Base-by-base conservation (phyloP, 2,113 vertebrate species). In the Erpornis zantholeuca region DNA sequence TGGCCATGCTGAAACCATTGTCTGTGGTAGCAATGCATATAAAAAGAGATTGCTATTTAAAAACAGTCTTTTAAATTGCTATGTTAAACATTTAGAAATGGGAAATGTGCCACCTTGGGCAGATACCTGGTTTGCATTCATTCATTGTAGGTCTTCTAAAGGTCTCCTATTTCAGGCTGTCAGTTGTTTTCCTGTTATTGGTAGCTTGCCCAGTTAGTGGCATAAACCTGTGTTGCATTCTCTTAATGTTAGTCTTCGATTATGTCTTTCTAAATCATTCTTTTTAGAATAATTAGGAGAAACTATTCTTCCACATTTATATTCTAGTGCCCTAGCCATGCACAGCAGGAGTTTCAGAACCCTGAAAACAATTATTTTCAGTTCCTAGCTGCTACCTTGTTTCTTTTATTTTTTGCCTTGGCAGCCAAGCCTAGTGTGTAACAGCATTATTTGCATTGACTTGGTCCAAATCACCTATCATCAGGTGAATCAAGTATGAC, bases 1-100 rank as follows among this genome's bases (percentile, higher is more conserved):
- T 44, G 71, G 53, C 65, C 73, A 24, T 0, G 0, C 8, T 54
- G 63, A 68, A 76, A 14, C 18, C 1, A 1, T 18, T 36, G 1
- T 17, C 14, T 59, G 44, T n/a, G 24, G 22, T 45, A 36, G 20
- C n/a, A 54, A 3, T 15, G 40, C 2, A 0, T 36, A 3, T 24
- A 27, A 5, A 36, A 38, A 70, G 27, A 64, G 49, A 11, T 15
- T 10, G n/a, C n/a, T n/a, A n/a, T n/a, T n/a, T n/a, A n/a, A n/a
- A n/a, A n/a, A n/a, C n/a, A 13, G 11, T 54, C 47, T 81, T 63
- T 63, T 12, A 31, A 69, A 53, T 22, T 65, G 15, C 29, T 57
- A 0, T 35, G 24, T 7, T 76, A n/a, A 56, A 10, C 3, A 4
- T 50, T 76, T 59, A 7, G 61, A 79, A 57, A 38, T 35, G 19